Evolutionary conservation across 2,888 invertebrate species (phyloP), one percentile per base, ranked within the genome.

Genomic region (Proisotoma minuta): DNA sequence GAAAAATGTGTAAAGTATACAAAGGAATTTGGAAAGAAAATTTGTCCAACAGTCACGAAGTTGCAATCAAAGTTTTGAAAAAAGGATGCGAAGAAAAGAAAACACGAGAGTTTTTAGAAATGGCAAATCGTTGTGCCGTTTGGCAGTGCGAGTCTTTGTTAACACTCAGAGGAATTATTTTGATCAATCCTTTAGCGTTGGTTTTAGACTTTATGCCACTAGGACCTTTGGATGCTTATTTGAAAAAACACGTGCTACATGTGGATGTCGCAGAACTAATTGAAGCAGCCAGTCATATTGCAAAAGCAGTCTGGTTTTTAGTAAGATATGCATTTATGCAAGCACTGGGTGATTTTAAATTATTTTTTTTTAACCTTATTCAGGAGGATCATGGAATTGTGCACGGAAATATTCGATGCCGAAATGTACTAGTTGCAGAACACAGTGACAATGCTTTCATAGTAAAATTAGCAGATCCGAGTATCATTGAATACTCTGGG

Each of bases 221-320:
- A 39, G 93, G 93, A 49, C 85, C 89, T 0, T 81, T 94, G 15
- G 89, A 92, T 75, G 81, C 80, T 51, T 90, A 88, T 77, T 80
- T 78, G 18, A 65, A 61, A 51, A 67, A 72, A 43, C 67, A 74
- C 53, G 76, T 75, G 26, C 58, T 67, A 4, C 68, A 68, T 18
- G 61, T 77, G 3, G 74, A 75, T 61, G 72, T 74, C 62, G 83
- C 87, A 0, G 89, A 91, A 76, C 80, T 93, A 70, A 84, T 92
- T 70, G 91, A 92, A 77, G 88, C 91, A 48, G 83, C 89, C 10
- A 87, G 88, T 27, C 86, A 87, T 58, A 77, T 94, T 57, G 91
- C 92, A 1, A 86, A 88, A 28, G 93, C 91, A 10, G 80, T 94
- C 26, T 91, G 89, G 85, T 89, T 91, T 79, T 80, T 94, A 79